These are phyloP conservation scores for Agraylea sexmaculata DNA, from an alignment of 1,140 invertebrate species.

Conservation along the genomic window DNA sequence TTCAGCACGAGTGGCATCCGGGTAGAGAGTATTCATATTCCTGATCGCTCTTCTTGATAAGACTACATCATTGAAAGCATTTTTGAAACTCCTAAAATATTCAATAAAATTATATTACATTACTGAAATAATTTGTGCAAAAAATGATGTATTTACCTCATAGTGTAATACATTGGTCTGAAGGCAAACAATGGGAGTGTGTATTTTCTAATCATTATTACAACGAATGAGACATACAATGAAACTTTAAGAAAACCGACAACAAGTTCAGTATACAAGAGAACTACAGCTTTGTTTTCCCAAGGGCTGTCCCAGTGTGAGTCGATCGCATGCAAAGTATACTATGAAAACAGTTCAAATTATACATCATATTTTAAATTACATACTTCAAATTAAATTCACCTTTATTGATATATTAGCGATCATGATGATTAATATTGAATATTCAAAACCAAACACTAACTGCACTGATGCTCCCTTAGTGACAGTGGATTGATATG, in stretches of 20 bases:
- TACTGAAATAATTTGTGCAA: background rate
- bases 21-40: conserved; percentile 97
- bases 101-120: conserved; percentile 3
- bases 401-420: conserved; percentile 86
- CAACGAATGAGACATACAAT: conserved; percentile 87
- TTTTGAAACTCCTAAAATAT: conserved; percentile 82
- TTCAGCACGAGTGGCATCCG: conserved; percentile 91
- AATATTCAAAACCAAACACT: conserved; percentile 99
- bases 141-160: conserved; percentile 49
- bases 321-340: conserved; percentile 87
- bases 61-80: conserved; percentile 95
- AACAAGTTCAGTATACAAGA: conserved; percentile 92
- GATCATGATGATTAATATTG: conserved; percentile 89
- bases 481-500: conserved; percentile 86
- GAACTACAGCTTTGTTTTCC: conserved; percentile 98
- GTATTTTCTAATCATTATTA: conserved; percentile 95
- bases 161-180: conserved; percentile 96
- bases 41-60: conserved; percentile 91
- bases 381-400: conserved; percentile 8
- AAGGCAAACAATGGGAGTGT: conserved; percentile 97
- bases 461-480: conserved; percentile 96
- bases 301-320: conserved; percentile 92
- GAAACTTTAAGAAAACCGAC: conserved; percentile 85
- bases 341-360: conserved; percentile 33
- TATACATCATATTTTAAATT: background rate